Conservation (phyloP, 53 echinoderm and acorn worm species). For the Actinopyga echinites region DNA sequence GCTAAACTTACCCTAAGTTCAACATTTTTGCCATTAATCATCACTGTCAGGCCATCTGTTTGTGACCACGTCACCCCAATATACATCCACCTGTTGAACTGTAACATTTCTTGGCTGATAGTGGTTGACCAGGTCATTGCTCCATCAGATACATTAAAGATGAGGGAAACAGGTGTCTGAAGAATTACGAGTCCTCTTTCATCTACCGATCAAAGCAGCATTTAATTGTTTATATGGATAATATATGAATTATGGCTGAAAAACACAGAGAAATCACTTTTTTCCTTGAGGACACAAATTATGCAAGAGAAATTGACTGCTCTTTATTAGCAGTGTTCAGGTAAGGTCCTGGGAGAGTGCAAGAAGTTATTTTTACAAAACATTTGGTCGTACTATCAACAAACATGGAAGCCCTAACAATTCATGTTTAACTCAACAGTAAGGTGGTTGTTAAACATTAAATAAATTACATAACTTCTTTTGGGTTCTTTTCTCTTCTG, state of each 20-base stretch:
- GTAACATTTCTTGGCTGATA: slow-evolving; percentile 38
- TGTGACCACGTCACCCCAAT: slow-evolving; percentile 61
- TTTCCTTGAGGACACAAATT: too few relatives aligned
- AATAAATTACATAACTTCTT: too few relatives aligned
- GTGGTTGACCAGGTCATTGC: slow-evolving; percentile 45
- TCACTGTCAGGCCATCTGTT: slow-evolving; percentile 50
- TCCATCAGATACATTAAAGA: slow-evolving; percentile 66
- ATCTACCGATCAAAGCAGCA: slow-evolving; percentile 21
- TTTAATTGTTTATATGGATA: background rate
- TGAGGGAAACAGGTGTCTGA: slow-evolving; percentile 60
- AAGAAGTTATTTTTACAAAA: too few relatives aligned
- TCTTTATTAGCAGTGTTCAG: too few relatives aligned
- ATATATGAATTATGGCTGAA: background rate
- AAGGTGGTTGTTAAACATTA: too few relatives aligned
- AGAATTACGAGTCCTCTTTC: slow-evolving; percentile 66
- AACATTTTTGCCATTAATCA: slow-evolving; percentile 61
- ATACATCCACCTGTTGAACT: slow-evolving; percentile 69
- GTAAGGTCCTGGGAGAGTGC: too few relatives aligned
- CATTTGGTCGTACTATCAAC: too few relatives aligned
- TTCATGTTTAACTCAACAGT: too few relatives aligned
- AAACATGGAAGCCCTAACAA: too few relatives aligned
- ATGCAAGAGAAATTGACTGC: too few relatives aligned
- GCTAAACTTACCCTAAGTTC: slow-evolving; percentile 51
- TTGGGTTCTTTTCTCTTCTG: too few relatives aligned
- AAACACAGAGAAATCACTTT: background rate